Percentiles rank a stretch among this genome's conserved stretches.
These are phyloP conservation scores for Natrix natrix DNA, from an alignment of 2,797 vertebrate genomes.

Conservation along the genomic window DNA sequence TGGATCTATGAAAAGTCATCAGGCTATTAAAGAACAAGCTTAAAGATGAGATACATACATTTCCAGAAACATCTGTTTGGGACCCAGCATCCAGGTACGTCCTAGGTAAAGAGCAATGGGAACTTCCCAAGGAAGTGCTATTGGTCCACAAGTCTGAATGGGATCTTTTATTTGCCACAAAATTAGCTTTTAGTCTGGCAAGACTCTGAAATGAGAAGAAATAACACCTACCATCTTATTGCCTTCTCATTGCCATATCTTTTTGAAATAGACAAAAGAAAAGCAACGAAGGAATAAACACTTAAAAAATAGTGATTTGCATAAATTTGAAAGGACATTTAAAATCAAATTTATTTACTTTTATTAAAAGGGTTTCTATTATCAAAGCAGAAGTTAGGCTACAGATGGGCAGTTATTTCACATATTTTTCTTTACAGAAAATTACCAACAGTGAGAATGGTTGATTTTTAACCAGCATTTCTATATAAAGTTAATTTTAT, in stretches of 20 bases:
- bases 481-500: background rate
- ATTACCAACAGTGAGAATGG: background rate
- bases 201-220: conserved; percentile 78
- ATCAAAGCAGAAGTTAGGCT: background rate
- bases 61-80: conserved; percentile 89
- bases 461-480: background rate
- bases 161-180: conserved; percentile 83
- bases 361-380: background rate
- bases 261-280: background rate
- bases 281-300: background rate
- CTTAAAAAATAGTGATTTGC: background rate
- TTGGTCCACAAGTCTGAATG: conserved; percentile 91
- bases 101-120: conserved; percentile 75
- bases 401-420: background rate
- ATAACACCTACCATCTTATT: conserved; percentile 26
- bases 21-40: background rate
- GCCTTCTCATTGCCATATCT: background rate
- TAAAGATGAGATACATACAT: conserved; percentile 74
- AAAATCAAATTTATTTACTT: background rate
- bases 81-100: conserved; percentile 90
- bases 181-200: conserved; percentile 89
- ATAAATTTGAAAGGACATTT: background rate
- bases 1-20: background rate
- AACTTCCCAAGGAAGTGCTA: conserved; percentile 80
- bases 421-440: background rate